Conservation (phyloP, 2,797 vertebrate genomes). For the Notoglanidium macrostoma region DNA sequence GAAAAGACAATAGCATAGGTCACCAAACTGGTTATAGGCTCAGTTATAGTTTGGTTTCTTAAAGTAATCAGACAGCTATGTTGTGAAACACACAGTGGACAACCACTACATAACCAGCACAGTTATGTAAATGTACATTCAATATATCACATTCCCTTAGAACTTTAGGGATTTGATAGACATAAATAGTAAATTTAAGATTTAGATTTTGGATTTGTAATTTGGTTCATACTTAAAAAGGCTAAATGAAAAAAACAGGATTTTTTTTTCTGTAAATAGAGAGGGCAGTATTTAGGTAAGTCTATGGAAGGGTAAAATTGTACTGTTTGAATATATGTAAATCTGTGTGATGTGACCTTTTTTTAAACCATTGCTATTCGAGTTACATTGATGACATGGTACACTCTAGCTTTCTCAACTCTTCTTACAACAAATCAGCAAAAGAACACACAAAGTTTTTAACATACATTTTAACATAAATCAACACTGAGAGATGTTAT, state of each 20-base stretch:
- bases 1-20: no score
- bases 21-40: conserved; percentile 30
- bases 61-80: background rate
- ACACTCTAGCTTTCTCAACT: background rate
- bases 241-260: background rate
- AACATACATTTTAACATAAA: background rate
- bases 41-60: background rate
- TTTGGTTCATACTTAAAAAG: background rate
- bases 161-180: background rate
- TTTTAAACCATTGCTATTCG: background rate
- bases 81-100: background rate
- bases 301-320: background rate
- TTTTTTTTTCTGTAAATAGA: background rate
- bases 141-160: background rate
- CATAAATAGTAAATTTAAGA: background rate
- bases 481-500: background rate
- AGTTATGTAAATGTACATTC: background rate
- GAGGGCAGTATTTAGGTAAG: background rate
- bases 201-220: background rate
- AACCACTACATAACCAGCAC: background rate
- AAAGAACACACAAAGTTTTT: background rate
- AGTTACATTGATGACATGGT: background rate
- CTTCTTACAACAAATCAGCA: background rate
- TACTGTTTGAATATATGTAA: conserved; percentile 45
- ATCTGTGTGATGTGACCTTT: background rate